Evolutionary conservation across 2,888 invertebrate species (phyloP).

Genomic region (Elegia similella): DNA sequence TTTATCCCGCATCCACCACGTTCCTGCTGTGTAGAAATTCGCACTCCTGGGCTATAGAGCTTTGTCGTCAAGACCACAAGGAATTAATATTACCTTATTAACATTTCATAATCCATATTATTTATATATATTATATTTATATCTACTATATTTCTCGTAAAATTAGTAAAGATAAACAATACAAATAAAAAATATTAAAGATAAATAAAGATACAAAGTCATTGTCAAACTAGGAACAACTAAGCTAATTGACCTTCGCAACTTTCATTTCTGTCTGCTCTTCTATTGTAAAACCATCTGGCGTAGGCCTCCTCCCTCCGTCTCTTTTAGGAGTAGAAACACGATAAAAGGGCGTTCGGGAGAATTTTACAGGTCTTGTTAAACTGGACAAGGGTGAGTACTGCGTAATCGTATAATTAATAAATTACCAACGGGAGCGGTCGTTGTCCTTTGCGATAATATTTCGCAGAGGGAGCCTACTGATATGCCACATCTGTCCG

Average conservation of each 20-base stretch:
- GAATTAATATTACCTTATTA: no score
- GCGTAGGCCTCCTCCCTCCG: conserved; percentile 39
- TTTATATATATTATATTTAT: no score
- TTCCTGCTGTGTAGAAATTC: no score
- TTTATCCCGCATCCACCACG: no score
- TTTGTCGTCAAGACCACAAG: no score
- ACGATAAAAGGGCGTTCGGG: conserved; percentile 29
- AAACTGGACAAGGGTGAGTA: conserved; percentile 53
- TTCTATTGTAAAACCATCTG: conserved; percentile 46
- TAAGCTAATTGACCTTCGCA: conserved; percentile 61
- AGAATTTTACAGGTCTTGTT: conserved; percentile 43
- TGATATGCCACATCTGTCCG: conserved; percentile 73
- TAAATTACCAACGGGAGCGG: conserved; percentile 73
- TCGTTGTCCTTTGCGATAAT: conserved; percentile 72
- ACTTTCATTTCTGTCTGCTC: conserved; percentile 60
- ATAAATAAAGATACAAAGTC: conserved; percentile 12
- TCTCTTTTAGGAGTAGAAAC: conserved; percentile 29
- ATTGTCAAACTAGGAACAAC: conserved; percentile 35
- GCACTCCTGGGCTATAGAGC: no score
- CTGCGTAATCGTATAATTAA: conserved; percentile 71
- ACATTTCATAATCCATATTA: no score
- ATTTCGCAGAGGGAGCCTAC: conserved; percentile 64
- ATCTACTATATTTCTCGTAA: no score
- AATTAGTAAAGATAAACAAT: neutral
- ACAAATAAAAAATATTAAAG: neutral